Base-by-base conservation (phyloP, 2,113 vertebrate genomes). In the Taurulus bubalis region DNA sequence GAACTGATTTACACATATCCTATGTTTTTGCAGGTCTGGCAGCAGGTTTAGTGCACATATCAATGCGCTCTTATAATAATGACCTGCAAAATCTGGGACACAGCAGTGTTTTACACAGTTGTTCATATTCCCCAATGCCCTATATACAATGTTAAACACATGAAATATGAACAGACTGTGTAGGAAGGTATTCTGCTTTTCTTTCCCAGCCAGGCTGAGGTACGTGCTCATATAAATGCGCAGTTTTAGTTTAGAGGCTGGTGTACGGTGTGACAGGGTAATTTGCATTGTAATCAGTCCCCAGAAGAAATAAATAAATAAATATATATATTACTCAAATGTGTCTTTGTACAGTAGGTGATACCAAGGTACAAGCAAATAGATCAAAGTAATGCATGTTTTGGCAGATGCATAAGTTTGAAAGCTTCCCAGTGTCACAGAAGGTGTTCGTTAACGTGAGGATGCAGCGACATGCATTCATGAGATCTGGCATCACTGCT, bases 281-380 rank as follows among this genome's bases (percentile, higher is more conserved):
- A 88, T 91, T 89, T 90, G 78, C 82, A 82, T 89, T 28, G 73
- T 68, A 88, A 87, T 90, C 77, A 75, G 47, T 58, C 70, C 22
- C 12, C n/a, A 30, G 47, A 59, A 88, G 83, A 70, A 59, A 42
- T 9, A 60, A 20, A 71, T 75, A 14, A 6, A 20, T 47, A 49
- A 8, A 20, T 87, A 68, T 73, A 76, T 72, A 76, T 72, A 74
- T 87, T 75, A 62, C 55, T 79, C 56, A 65, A 71, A 69, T 59
- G 64, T 86, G 67, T 79, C 75, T 85, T 79, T 82, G 55, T 87
- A 40, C 56, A 56, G 86, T 81, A 55, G 67, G 11, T 83, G 38
- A 77, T 83, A 80, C 84, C 47, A 36, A 83, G 76, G 71, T 83
- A 40, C 71, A 71, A 69, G 67, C 78, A 22, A 56, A 82, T 73